Conservation (phyloP, 2,113 vertebrate species). For the Archocentrus centrarchus region DNA sequence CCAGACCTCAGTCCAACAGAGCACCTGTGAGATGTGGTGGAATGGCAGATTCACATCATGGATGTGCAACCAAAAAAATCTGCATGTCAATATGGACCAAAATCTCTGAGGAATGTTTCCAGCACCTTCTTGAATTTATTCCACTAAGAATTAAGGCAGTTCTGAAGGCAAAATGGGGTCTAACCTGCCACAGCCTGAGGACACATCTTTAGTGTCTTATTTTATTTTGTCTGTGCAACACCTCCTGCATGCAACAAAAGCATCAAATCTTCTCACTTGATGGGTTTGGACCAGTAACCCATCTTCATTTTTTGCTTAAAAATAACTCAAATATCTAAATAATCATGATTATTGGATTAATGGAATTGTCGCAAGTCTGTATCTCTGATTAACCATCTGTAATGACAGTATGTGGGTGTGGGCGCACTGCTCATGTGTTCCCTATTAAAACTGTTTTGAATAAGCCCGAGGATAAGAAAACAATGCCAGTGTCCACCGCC, state of each 20-base stretch:
- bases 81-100: too few relatives aligned
- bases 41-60: too few relatives aligned
- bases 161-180: too few relatives aligned
- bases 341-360: not conserved
- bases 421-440: slow-evolving; percentile 31
- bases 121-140: too few relatives aligned
- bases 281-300: not conserved
- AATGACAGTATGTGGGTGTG: slow-evolving; percentile 52
- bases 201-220: not conserved
- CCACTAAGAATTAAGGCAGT: too few relatives aligned
- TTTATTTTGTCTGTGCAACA: not conserved
- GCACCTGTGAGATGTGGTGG: not conserved
- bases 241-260: not conserved
- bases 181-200: too few relatives aligned
- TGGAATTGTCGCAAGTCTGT: slow-evolving; percentile 17
- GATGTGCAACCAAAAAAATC: too few relatives aligned
- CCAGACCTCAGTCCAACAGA: not conserved
- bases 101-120: too few relatives aligned
- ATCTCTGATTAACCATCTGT: slow-evolving; percentile 43
- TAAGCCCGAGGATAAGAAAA: slow-evolving; percentile 59
- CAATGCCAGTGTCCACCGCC: slow-evolving; percentile 59
- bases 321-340: slow-evolving; percentile 3
- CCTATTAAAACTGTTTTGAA: slow-evolving; percentile 51
- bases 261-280: not conserved
- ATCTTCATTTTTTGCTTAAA: not conserved